Percentiles rank a stretch among this genome's conserved stretches.
Evolutionary conservation across 2,797 vertebrate species (phyloP).

Genomic region (Notamacropus eugenii): DNA sequence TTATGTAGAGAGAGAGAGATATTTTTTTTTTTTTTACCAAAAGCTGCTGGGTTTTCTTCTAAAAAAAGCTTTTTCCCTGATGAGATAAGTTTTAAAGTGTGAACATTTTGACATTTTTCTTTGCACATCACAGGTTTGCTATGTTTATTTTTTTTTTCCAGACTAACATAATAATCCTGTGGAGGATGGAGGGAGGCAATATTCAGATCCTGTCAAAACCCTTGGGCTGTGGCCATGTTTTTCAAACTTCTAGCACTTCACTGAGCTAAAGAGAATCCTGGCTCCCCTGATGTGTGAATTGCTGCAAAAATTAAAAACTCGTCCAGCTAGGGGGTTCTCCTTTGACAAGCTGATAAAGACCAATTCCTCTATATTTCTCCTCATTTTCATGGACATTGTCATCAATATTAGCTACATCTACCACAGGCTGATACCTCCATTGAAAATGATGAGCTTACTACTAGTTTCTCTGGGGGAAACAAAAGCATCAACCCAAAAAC

Average conservation of each 20-base stretch:
- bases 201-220: constrained; percentile 67
- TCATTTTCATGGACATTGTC: constrained; percentile 50
- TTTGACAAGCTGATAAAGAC: constrained; percentile 69
- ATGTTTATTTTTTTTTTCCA: constrained; percentile 58
- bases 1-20: constrained; percentile 19
- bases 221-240: constrained; percentile 49
- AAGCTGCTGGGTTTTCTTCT: constrained; percentile 73
- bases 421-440: constrained; percentile 55
- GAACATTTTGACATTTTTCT: constrained; percentile 77
- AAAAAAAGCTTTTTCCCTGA: constrained; percentile 68
- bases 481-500: constrained; percentile 17
- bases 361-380: constrained; percentile 47
- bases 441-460: constrained; percentile 59
- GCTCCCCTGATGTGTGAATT: constrained; percentile 52
- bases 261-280: constrained; percentile 47
- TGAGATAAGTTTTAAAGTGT: constrained; percentile 78
- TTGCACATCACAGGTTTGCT: constrained; percentile 73
- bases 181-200: constrained; percentile 47
- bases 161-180: constrained; percentile 43
- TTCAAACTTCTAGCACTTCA: constrained; percentile 54
- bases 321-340: constrained; percentile 52
- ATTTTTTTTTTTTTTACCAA: constrained; percentile 47
- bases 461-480: background rate
- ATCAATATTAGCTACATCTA: constrained; percentile 65
- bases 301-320: constrained; percentile 43